These are phyloP conservation scores for Merops nubicus DNA, from an alignment of 2,113 vertebrate genomes.

Conservation along the genomic window DNA sequence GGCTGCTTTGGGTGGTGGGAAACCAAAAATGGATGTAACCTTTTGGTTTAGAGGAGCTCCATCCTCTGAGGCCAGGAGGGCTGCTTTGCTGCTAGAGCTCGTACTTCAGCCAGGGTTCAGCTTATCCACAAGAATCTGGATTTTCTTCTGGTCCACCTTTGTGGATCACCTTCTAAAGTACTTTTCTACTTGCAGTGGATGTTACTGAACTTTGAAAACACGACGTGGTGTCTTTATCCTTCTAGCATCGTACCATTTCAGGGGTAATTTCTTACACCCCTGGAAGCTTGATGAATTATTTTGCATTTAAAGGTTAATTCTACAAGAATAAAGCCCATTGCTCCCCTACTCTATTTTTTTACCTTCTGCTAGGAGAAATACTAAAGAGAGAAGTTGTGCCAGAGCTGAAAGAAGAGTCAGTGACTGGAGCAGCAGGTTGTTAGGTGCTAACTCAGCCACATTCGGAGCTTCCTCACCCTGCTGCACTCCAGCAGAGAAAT, in stretches of 20 bases:
- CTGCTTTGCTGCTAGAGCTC: background rate
- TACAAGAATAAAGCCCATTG: background rate
- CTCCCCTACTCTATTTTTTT: background rate
- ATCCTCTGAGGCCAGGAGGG: background rate
- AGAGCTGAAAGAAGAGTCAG: background rate
- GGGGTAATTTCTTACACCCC: background rate
- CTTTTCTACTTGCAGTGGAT: background rate
- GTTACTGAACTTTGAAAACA: background rate
- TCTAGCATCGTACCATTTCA: rapidly evolving
- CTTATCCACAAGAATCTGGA: background rate
- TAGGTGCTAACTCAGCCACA: background rate
- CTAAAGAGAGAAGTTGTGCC: rapidly evolving
- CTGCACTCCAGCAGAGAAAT: background rate
- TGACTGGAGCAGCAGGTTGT: rapidly evolving
- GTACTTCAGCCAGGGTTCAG: background rate
- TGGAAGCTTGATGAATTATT: background rate
- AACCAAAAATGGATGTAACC: rapidly evolving
- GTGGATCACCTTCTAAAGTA: background rate
- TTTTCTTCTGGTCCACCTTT: too few species aligned
- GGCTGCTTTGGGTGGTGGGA: background rate
- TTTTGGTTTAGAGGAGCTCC: background rate
- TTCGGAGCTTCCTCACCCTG: background rate
- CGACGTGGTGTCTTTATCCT: background rate
- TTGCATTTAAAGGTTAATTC: background rate
- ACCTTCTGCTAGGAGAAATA: background rate